Percentiles rank a stretch among this genome's conserved stretches.
These are phyloP conservation scores for Drosophila yooni DNA, from an alignment of 2,888 invertebrate genomes.

Conservation along the genomic window DNA sequence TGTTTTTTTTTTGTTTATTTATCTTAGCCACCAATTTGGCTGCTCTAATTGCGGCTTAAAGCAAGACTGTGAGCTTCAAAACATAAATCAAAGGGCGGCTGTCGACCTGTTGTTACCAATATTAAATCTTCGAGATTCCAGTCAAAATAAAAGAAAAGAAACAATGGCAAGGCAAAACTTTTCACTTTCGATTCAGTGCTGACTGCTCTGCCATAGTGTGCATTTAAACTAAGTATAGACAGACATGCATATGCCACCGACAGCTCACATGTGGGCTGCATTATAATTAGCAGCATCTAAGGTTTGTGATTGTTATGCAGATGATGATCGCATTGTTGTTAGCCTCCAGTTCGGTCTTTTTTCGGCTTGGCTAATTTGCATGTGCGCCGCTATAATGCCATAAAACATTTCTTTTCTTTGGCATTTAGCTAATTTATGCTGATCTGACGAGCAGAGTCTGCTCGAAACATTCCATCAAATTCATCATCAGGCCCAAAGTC, in stretches of 20 bases:
- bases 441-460: slow-evolving; percentile 42
- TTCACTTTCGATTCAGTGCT: slow-evolving; percentile 63
- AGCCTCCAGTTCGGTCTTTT: slow-evolving; percentile 23
- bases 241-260: neutral
- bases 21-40: slow-evolving; percentile 32
- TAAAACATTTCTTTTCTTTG: slow-evolving; percentile 70
- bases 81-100: slow-evolving; percentile 38
- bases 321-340: slow-evolving; percentile 38
- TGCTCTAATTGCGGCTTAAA: slow-evolving; percentile 65
- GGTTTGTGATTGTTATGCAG: slow-evolving; percentile 60
- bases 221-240: neutral
- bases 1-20: neutral
- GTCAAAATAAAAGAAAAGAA: slow-evolving; percentile 2
- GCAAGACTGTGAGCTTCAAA: slow-evolving; percentile 7
- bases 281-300: slow-evolving; percentile 69
- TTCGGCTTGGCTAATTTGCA: slow-evolving; percentile 62
- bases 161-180: slow-evolving; percentile 48
- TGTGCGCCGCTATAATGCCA: slow-evolving; percentile 69
- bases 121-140: slow-evolving; percentile 11
- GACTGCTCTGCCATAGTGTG: slow-evolving; percentile 27
- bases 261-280: slow-evolving; percentile 39
- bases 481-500: slow-evolving; percentile 49
- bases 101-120: neutral
- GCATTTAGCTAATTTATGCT: slow-evolving; percentile 63
- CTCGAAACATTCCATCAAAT: slow-evolving; percentile 66